Evolutionary conservation across 2,888 invertebrate genomes (phyloP).

Genomic region (Hirtodrosophila cameraria): DNA sequence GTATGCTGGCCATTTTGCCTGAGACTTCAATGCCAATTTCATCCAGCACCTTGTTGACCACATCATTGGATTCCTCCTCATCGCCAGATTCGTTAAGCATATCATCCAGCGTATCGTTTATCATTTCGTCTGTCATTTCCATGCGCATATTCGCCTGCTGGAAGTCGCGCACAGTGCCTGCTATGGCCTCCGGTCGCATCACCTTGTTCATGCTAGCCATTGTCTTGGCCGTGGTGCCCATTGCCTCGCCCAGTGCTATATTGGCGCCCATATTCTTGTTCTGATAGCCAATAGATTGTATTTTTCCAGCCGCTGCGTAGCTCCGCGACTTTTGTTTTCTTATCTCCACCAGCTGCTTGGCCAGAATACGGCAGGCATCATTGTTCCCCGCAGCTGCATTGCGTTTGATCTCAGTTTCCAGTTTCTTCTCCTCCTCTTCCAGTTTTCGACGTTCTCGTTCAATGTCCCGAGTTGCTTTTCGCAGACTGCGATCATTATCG

Average conservation of each 20-base stretch:
- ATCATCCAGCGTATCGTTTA: slow-evolving; percentile 95
- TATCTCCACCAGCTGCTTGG: slow-evolving; percentile 94
- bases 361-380: slow-evolving; percentile 92
- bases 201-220: slow-evolving; percentile 95
- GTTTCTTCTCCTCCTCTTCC: slow-evolving; percentile 95
- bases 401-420: slow-evolving; percentile 95
- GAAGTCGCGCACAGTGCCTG: slow-evolving; percentile 93
- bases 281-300: slow-evolving; percentile 91
- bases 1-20: slow-evolving; percentile 91
- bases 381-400: slow-evolving; percentile 94
- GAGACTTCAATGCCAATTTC: slow-evolving; percentile 98
- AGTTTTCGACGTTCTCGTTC: slow-evolving; percentile 92
- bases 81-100: slow-evolving; percentile 95
- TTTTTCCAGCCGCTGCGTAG: slow-evolving; percentile 92
- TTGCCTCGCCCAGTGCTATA: slow-evolving; percentile 92
- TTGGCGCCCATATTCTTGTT: slow-evolving; percentile 96
- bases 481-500: slow-evolving; percentile 91
- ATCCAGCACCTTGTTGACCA: slow-evolving; percentile 96
- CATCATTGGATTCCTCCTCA: slow-evolving; percentile 93
- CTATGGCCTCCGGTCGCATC: slow-evolving; percentile 93
- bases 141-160: slow-evolving; percentile 93
- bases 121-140: slow-evolving; percentile 98
- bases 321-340: slow-evolving; percentile 94
- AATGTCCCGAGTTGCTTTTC: slow-evolving; percentile 92
- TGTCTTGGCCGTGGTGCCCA: slow-evolving; percentile 94